A percentile compares a stretch with the other conserved stretches of the same genome.
Conservation (phyloP, 1,140 invertebrate species). For the Megalopta genalis region DNA sequence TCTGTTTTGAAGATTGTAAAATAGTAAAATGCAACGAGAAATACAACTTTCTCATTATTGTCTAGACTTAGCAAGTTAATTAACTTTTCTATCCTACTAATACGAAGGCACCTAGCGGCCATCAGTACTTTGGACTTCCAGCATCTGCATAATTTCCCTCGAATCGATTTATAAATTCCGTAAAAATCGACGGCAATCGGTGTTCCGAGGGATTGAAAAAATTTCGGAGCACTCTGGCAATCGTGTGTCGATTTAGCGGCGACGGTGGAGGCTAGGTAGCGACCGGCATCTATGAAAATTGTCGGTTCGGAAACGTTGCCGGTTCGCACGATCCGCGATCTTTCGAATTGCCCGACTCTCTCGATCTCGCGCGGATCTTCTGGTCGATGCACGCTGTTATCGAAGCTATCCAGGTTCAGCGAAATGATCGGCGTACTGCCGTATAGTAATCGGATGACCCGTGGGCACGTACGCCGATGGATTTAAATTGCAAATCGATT, state of each 20-base stretch:
- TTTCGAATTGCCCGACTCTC: slow-evolving; percentile 53
- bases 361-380: slow-evolving; percentile 56
- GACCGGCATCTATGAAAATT: slow-evolving; percentile 13
- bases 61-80: too few species aligned
- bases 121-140: background rate
- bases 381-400: slow-evolving; percentile 67
- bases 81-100: too few species aligned
- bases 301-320: slow-evolving; percentile 37
- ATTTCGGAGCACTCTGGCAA: background rate
- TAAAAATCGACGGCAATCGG: background rate
- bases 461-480: slow-evolving; percentile 75
- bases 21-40: too few species aligned
- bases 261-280: background rate
- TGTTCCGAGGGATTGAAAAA: background rate
- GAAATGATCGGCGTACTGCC: slow-evolving; percentile 72
- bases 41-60: too few species aligned
- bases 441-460: slow-evolving; percentile 72
- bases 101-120: too few species aligned
- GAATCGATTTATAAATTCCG: background rate
- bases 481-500: slow-evolving; percentile 80
- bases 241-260: background rate
- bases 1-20: too few species aligned
- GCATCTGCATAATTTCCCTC: background rate
- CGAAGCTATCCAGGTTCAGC: slow-evolving; percentile 68
- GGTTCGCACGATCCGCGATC: slow-evolving; percentile 23